Percentiles rank a stretch among this genome's conserved stretches.
Conservation (phyloP, 2,113 vertebrate genomes). For the Chroicocephalus ridibundus region DNA sequence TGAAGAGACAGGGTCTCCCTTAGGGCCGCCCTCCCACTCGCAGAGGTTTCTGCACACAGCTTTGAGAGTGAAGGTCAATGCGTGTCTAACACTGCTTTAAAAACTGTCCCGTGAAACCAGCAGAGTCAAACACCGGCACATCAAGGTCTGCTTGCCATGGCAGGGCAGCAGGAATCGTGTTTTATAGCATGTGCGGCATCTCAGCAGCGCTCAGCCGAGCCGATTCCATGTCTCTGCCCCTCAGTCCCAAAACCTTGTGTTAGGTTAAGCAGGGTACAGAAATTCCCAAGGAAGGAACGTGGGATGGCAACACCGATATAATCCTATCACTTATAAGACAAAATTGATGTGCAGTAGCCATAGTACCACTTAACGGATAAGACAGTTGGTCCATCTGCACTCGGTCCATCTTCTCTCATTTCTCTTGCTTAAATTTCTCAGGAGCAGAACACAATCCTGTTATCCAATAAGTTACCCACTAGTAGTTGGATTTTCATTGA, state of each 20-base stretch:
- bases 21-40: accelerated
- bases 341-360: constrained; percentile 6
- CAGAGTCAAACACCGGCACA: not conserved
- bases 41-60: not conserved
- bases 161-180: accelerated
- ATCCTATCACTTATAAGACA: constrained; percentile 21
- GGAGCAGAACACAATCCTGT: constrained; percentile 53
- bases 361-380: constrained; percentile 52
- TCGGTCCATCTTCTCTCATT: constrained; percentile 48
- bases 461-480: constrained; percentile 63
- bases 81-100: not conserved
- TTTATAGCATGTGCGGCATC: not conserved
- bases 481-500: constrained; percentile 58
- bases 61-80: accelerated
- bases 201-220: not conserved
- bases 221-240: not conserved
- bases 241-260: not conserved
- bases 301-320: not conserved
- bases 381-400: constrained; percentile 58
- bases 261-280: constrained; percentile 22
- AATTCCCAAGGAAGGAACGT: constrained; percentile 20
- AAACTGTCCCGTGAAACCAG: not conserved
- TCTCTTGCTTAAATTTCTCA: constrained; percentile 59
- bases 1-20: not conserved
- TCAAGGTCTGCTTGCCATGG: not conserved